Conservation (phyloP, 2,888 invertebrate genomes). For the Toxonevra muliebris region DNA sequence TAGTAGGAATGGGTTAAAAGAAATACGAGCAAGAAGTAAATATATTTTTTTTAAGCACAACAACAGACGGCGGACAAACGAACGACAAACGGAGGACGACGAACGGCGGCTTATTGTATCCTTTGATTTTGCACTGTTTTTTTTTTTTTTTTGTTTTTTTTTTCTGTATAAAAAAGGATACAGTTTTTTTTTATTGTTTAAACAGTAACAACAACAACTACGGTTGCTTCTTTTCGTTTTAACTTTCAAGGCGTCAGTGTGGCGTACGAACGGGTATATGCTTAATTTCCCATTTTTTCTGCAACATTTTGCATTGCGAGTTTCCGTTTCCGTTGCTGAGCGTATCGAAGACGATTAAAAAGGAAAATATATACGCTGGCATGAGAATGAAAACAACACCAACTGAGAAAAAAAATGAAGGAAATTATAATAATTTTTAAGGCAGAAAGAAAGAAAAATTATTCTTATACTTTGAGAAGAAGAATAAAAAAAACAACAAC, state of each 20-base stretch:
- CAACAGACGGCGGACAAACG: constrained; percentile 16
- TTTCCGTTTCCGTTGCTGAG: constrained; percentile 35
- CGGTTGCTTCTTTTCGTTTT: neutral
- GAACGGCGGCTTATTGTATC: constrained; percentile 7
- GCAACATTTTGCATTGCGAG: constrained; percentile 2
- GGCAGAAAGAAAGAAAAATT: no score
- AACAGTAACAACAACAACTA: neutral
- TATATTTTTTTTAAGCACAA: constrained; percentile 13
- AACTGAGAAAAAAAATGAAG: neutral
- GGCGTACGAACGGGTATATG: constrained; percentile 19
- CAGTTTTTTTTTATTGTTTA: constrained; percentile 12
- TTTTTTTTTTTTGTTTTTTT: neutral
- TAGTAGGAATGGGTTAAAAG: neutral
- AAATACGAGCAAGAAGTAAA: neutral
- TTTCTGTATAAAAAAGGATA: constrained; percentile 10
- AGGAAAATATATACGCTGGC: neutral
- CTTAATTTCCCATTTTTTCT: constrained; percentile 29
- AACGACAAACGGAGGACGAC: neutral
- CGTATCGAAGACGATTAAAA: constrained; percentile 38
- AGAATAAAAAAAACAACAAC: no score
- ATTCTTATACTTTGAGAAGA: no score
- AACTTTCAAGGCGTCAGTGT: constrained; percentile 23
- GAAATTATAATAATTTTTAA: constrained; percentile 25
- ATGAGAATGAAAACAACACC: no score
- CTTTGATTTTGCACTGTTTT: constrained; percentile 15